Conservation (phyloP, 2,797 vertebrate species). For the Poecilia picta region DNA sequence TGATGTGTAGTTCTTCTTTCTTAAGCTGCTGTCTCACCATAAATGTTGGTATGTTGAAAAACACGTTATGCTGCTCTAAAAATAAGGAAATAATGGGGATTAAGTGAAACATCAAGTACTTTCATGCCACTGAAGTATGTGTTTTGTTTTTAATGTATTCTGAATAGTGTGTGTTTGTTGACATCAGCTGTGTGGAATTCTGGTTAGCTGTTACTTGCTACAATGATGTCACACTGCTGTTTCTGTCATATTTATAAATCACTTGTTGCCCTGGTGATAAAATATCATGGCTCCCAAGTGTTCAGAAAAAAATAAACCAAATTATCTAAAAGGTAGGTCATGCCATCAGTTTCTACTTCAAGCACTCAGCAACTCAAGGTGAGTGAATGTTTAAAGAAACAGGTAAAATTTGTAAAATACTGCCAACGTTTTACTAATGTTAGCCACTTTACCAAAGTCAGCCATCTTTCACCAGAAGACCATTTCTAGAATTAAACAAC, state of each 20-base stretch:
- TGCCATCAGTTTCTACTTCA: background rate
- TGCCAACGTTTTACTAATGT: background rate
- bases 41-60: background rate
- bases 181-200: background rate
- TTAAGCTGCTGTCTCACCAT: background rate
- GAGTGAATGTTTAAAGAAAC: background rate
- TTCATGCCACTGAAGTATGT: background rate
- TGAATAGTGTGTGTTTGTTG: background rate
- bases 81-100: background rate
- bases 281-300: background rate
- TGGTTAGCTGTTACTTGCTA: background rate
- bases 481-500: too few relatives aligned
- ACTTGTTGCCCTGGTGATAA: background rate
- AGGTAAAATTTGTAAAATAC: background rate
- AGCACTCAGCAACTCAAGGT: background rate
- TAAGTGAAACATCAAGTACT: background rate
- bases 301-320: background rate
- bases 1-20: background rate
- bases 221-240: background rate
- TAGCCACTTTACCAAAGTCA: too few relatives aligned
- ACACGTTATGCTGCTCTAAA: background rate
- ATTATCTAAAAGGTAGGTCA: background rate
- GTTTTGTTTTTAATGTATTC: background rate
- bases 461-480: too few relatives aligned
- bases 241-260: background rate